Conservation (phyloP, 2,797 vertebrate species). For the Nyctalus aviator region DNA sequence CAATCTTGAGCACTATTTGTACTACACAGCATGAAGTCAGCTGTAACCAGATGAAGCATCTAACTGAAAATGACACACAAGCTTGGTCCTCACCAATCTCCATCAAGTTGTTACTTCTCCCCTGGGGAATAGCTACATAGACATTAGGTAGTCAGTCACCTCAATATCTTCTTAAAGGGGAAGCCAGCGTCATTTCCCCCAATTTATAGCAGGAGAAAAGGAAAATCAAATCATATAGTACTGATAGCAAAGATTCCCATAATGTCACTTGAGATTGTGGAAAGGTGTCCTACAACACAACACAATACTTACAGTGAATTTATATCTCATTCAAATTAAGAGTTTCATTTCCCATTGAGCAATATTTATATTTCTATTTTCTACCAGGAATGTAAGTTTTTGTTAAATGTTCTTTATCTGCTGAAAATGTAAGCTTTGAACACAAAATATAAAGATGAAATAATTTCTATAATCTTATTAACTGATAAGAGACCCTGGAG, state of each 20-base stretch:
- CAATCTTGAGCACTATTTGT: not conserved
- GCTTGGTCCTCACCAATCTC: not conserved
- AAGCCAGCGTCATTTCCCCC: not conserved
- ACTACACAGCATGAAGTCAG: not conserved
- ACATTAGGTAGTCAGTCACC: not conserved
- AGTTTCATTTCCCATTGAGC: not conserved
- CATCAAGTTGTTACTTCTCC: not conserved
- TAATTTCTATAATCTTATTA: slow-evolving; percentile 1
- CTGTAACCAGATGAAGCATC: not conserved
- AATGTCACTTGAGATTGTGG: not conserved
- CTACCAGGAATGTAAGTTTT: slow-evolving; percentile 30
- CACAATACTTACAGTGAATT: not conserved
- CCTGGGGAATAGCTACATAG: not conserved
- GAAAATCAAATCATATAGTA: not conserved
- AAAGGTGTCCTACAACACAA: not conserved
- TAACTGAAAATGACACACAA: not conserved
- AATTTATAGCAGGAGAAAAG: not conserved
- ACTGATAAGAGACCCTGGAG: not conserved
- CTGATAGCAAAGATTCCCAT: not conserved
- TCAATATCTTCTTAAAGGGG: not conserved
- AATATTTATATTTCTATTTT: not conserved
- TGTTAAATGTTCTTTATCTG: slow-evolving; percentile 3
- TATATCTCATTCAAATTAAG: not conserved
- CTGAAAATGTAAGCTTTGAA: not conserved
- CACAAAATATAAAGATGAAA: not conserved